These are phyloP conservation scores for Rousettus leschenaultii DNA, from an alignment of 2,113 vertebrate species.

Conservation along the genomic window DNA sequence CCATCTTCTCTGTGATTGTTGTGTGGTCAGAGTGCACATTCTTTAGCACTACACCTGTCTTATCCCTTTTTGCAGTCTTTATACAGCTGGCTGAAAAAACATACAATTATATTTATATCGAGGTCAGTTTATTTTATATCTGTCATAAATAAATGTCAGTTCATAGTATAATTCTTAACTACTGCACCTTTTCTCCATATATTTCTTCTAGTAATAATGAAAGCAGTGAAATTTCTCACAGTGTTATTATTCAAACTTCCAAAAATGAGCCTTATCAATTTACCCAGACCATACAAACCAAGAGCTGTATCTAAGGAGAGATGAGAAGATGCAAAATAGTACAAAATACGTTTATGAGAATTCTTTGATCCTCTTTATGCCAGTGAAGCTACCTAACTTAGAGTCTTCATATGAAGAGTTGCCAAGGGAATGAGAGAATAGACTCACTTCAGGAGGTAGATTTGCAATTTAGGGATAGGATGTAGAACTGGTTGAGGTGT, in stretches of 20 bases:
- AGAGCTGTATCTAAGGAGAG: conserved; percentile 1
- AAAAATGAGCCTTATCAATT: conserved; percentile 26
- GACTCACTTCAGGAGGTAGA: not conserved
- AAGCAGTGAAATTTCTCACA: not conserved
- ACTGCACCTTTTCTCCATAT: not conserved
- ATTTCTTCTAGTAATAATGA: conserved; percentile 22
- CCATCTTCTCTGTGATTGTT: conserved; percentile 89
- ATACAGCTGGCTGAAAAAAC: conserved; percentile 92
- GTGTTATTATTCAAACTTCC: conserved; percentile 11
- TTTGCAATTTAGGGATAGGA: not conserved
- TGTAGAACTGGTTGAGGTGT: not conserved
- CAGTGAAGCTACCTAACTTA: not conserved
- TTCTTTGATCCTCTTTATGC: not conserved
- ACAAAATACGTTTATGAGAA: not conserved
- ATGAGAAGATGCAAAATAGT: not conserved
- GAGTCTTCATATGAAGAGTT: not conserved
- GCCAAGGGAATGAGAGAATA: not conserved
- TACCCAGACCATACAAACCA: not conserved
- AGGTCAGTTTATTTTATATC: conserved; percentile 82
- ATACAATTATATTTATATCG: conserved; percentile 94
- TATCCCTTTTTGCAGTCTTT: conserved; percentile 93
- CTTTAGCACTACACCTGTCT: conserved; percentile 92
- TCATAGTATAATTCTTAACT: not conserved
- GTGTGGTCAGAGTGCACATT: conserved; percentile 98
- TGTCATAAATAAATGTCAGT: not conserved